Base-by-base conservation (phyloP, 2,113 vertebrate genomes). In the Tretioscincus oriximinensis region DNA sequence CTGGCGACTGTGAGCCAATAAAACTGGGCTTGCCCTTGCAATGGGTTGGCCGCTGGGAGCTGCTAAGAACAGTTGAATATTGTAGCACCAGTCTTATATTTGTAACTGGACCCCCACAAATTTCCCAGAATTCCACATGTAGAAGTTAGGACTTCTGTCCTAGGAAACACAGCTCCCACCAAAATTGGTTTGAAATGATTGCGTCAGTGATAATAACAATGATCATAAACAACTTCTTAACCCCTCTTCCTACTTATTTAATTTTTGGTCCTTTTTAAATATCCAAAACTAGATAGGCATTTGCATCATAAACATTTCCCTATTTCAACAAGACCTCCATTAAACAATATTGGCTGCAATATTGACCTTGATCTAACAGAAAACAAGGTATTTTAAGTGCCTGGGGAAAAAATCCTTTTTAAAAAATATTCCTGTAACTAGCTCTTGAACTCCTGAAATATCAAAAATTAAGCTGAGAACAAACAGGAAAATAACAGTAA, bases 371-470 rank as follows among this genome's bases (percentile, higher is more conserved):
- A 5, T 2, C 16, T 26, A 29, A 29, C 20, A 70, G 29, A 20
- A 61, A 67, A 47, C 24, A 10, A 24, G 31, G 63, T 4, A 80
- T 80, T 51, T 61, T 61, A 60, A 61, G 51, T 35, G 66, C 76
- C 26, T 54, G 47, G n/a, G 74, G 41, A 67, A 11, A 2, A 16
- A 29, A 68, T 29, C 65, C 20, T 69, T 8, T 69, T 51, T 49
- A 72, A 31, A 54, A 49, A 9, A 6, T 41, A 9, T 45, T 31
- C 31, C 54, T 7, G 1, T 24, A 7, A 14, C 7, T 69, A 66
- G n/a, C 35, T 66, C 31, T 76, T 69, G 65, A 54, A 47, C 49
- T n/a, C 51, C 58, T n/a, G 24, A 76, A 82, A 82, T 82, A 66
- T 70, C 51, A 69, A 82, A 75, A 70, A 35, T 8, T 51, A 70